These are phyloP conservation scores for Holothuria leucospilota DNA, from an alignment of 53 echinoderm and acorn worm species.

Conservation along the genomic window DNA sequence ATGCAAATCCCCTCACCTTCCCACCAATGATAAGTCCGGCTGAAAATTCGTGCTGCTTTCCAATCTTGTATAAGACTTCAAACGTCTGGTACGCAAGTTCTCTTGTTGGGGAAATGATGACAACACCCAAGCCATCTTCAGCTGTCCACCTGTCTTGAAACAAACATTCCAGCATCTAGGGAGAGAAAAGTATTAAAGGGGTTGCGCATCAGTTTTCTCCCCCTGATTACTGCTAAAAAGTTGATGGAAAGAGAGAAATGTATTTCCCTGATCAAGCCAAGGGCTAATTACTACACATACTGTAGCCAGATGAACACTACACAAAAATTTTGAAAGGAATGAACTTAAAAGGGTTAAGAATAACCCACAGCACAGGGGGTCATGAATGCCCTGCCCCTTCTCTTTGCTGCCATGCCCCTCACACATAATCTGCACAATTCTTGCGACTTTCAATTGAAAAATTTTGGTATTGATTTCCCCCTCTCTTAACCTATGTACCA, in stretches of 20 bases:
- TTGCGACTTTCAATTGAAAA: too few species aligned
- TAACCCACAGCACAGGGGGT: too few species aligned
- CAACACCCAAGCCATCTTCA: constrained; percentile 84
- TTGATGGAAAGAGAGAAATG: neutral
- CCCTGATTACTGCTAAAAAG: neutral
- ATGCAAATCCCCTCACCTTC: constrained; percentile 62
- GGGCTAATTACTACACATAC: neutral
- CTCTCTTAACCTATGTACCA: too few species aligned
- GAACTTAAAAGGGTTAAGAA: too few species aligned
- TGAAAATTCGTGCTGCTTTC: constrained; percentile 89
- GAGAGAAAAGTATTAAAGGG: neutral
- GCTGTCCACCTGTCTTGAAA: constrained; percentile 75
- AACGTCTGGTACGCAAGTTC: constrained; percentile 98
- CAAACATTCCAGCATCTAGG: constrained; percentile 84
- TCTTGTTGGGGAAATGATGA: constrained; percentile 90
- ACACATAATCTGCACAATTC: too few species aligned
- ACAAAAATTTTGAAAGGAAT: too few species aligned
- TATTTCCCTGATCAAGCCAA: neutral
- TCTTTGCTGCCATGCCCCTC: too few species aligned
- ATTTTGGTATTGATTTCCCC: too few species aligned
- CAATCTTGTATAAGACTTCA: constrained; percentile 91
- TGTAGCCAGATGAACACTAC: too few species aligned
- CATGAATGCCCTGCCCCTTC: too few species aligned
- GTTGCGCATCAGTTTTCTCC: neutral
- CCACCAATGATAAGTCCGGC: constrained; percentile 95